Conservation (phyloP, 1,140 invertebrate genomes). For the Zaprionus vittiger region DNA sequence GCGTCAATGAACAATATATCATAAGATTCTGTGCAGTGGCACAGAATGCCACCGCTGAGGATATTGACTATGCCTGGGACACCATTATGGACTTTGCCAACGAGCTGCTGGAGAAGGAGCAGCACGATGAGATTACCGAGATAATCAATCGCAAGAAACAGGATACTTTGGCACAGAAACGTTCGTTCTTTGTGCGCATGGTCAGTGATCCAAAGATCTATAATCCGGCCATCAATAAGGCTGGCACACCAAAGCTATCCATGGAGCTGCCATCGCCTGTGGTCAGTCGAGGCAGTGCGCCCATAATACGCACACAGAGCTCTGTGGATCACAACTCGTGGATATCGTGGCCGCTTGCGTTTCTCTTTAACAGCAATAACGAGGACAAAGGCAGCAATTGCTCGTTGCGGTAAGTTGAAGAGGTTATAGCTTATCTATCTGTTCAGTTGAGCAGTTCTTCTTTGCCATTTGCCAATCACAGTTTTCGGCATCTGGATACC, state of each 20-base stretch:
- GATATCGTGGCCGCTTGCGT: slow-evolving; percentile 95
- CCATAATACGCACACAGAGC: slow-evolving; percentile 85
- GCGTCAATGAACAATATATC: slow-evolving; percentile 94
- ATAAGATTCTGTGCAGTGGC: slow-evolving; percentile 98
- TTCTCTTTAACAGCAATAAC: slow-evolving; percentile 90
- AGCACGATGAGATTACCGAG: slow-evolving; percentile 88
- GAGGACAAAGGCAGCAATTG: slow-evolving; percentile 89
- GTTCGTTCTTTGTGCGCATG: slow-evolving; percentile 98
- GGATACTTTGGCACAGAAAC: slow-evolving; percentile 93
- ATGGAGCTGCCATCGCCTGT: slow-evolving; percentile 83
- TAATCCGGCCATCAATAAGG: slow-evolving; percentile 93
- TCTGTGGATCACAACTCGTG: slow-evolving; percentile 87
- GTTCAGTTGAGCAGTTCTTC: not conserved
- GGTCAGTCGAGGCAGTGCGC: slow-evolving; percentile 85
- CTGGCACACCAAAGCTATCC: slow-evolving; percentile 86
- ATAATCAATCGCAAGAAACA: slow-evolving; percentile 88
- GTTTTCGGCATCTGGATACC: slow-evolving; percentile 92
- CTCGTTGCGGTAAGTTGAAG: slow-evolving; percentile 89
- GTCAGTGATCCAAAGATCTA: slow-evolving; percentile 98
- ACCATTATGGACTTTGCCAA: slow-evolving; percentile 93
- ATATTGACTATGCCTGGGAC: slow-evolving; percentile 96
- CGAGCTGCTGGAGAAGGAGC: slow-evolving; percentile 91
- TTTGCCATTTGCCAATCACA: slow-evolving; percentile 65
- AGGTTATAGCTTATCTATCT: not conserved
- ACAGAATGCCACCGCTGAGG: slow-evolving; percentile 93